phyloP scores from a whole-genome alignment of 1,140 invertebrate species.

The Drosophila kohkoa region DNA sequence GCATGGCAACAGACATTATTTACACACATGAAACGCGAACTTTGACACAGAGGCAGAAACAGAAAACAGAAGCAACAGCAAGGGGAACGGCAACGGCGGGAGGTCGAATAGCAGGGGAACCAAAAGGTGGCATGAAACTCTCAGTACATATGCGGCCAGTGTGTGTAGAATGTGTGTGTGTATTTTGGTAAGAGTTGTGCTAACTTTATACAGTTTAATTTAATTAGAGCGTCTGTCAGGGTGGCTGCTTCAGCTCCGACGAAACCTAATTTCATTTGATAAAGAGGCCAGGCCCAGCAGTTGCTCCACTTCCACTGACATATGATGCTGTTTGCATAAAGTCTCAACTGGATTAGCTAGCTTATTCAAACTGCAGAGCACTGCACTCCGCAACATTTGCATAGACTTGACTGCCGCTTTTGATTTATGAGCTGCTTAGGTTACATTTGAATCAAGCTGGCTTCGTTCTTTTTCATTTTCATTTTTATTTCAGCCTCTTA shows the following conservation, averaged over 20 bases:
- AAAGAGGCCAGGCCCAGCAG: slow-evolving; percentile 37
- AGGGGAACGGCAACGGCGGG: background rate
- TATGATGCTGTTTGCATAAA: slow-evolving; percentile 62
- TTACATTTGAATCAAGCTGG: slow-evolving; percentile 14
- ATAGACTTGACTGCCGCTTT: slow-evolving; percentile 46
- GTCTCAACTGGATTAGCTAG: slow-evolving; percentile 56
- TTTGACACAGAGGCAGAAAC: slow-evolving; percentile 53
- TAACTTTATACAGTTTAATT: slow-evolving; percentile 75
- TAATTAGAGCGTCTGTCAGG: slow-evolving; percentile 66
- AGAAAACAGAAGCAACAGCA: background rate
- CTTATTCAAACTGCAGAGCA: slow-evolving; percentile 39
- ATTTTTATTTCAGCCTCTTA: background rate
- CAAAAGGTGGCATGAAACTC: slow-evolving; percentile 19
- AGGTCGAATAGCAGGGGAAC: background rate
- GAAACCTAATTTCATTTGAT: slow-evolving; percentile 73
- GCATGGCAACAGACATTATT: slow-evolving; percentile 60
- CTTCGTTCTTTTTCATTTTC: background rate
- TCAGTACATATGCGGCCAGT: slow-evolving; percentile 45
- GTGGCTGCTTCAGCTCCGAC: slow-evolving; percentile 35
- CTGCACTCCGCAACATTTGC: slow-evolving; percentile 59
- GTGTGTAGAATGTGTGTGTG: slow-evolving; percentile 21
- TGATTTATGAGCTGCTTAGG: slow-evolving; percentile 35
- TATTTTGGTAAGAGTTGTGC: slow-evolving; percentile 54
- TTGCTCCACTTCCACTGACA: slow-evolving; percentile 33
- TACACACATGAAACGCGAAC: slow-evolving; percentile 55